Evolutionary conservation across 2,888 invertebrate species (phyloP).

Genomic region (Oscheius sp.): DNA sequence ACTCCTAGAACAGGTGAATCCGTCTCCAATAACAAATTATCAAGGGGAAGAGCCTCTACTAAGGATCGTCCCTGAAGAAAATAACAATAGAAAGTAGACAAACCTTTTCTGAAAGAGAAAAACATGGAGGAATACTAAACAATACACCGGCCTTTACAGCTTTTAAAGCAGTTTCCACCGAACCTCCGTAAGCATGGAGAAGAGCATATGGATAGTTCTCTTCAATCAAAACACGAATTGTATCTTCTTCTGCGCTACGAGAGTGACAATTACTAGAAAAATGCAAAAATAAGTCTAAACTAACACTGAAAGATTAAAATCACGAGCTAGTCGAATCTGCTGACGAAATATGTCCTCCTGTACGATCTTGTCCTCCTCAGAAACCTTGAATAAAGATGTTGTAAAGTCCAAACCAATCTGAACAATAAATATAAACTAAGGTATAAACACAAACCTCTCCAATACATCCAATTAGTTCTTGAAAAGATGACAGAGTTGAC

Average conservation of each 20-base stretch:
- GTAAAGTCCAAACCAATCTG: conserved; percentile 73
- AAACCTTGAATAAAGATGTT: conserved; percentile 68
- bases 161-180: conserved; percentile 70
- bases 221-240: conserved; percentile 70
- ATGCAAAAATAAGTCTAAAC: conserved; percentile 1
- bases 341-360: conserved; percentile 70
- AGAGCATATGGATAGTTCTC: conserved; percentile 69
- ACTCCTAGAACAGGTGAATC: conserved; percentile 73
- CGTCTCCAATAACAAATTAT: conserved; percentile 72
- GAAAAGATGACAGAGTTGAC: conserved; percentile 66
- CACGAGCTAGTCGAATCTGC: conserved; percentile 69
- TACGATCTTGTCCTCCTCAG: conserved; percentile 69
- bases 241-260: conserved; percentile 72
- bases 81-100: neutral
- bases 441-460: conserved; percentile 70
- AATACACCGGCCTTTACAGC: conserved; percentile 71
- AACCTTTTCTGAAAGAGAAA: conserved; percentile 38
- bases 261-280: conserved; percentile 73
- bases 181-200: conserved; percentile 73
- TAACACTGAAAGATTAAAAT: conserved; percentile 62
- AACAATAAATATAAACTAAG: neutral
- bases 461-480: conserved; percentile 70
- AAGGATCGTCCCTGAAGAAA: conserved; percentile 69
- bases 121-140: conserved; percentile 72
- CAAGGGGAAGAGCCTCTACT: conserved; percentile 71